Evolutionary conservation across 2,797 vertebrate species (phyloP).

Genomic region (Artibeus lituratus): DNA sequence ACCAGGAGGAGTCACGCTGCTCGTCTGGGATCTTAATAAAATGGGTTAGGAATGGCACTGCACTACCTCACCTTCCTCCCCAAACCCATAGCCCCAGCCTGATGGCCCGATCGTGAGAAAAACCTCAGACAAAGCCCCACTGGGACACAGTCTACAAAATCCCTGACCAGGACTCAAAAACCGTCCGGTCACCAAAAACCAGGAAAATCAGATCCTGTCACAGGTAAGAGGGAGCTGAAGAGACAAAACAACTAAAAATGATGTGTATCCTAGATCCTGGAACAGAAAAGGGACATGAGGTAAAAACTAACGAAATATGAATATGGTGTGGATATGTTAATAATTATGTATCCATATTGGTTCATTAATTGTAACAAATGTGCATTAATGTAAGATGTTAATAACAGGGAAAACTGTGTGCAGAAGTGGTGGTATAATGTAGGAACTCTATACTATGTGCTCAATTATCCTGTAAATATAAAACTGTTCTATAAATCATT

Average conservation of each 20-base stretch:
- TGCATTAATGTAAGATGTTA: neutral
- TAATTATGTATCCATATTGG: neutral
- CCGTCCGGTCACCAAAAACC: neutral
- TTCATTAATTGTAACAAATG: neutral
- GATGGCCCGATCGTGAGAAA: neutral
- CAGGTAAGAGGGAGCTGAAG: neutral
- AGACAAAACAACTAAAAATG: neutral
- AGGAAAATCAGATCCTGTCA: neutral
- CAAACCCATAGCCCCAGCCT: neutral
- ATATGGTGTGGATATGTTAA: neutral
- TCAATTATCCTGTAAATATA: neutral
- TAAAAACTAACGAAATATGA: neutral
- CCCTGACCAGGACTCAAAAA: neutral
- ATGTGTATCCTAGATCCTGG: neutral
- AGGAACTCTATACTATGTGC: neutral
- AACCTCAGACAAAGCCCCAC: neutral
- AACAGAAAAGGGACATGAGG: neutral
- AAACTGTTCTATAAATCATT: neutral
- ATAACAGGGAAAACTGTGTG: neutral
- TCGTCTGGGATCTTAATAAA: neutral
- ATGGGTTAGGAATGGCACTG: neutral
- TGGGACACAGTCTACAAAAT: neutral
- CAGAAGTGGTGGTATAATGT: fast-evolving
- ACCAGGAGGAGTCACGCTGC: neutral
- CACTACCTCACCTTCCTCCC: neutral